phyloP scores from a whole-genome alignment of 2,797 vertebrate species.

The Trachurus trachurus region DNA sequence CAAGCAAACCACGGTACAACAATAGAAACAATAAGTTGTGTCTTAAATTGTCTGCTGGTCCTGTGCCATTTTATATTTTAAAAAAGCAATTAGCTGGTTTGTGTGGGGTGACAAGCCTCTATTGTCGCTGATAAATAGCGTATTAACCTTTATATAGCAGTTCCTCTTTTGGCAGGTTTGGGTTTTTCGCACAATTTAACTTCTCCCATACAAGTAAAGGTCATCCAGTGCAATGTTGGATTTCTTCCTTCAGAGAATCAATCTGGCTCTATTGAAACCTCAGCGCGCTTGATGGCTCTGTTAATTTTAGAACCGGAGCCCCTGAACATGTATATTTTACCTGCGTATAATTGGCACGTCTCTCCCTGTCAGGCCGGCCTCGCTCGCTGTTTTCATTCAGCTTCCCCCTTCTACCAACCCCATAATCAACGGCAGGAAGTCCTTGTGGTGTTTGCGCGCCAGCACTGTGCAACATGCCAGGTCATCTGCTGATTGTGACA shows the following conservation, averaged over 20 bases:
- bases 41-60: neutral
- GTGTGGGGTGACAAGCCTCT: neutral
- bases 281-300: slow-evolving; percentile 20
- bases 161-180: no score
- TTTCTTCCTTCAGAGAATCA: slow-evolving; percentile 47
- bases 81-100: neutral
- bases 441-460: slow-evolving; percentile 58
- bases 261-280: slow-evolving; percentile 28
- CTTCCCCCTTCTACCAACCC: slow-evolving; percentile 68
- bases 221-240: slow-evolving; percentile 1
- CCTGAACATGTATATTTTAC: slow-evolving; percentile 69
- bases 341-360: slow-evolving; percentile 79
- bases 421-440: slow-evolving; percentile 85
- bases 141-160: slow-evolving; percentile 7
- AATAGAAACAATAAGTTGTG: slow-evolving; percentile 5
- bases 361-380: slow-evolving; percentile 65
- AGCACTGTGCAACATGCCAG: slow-evolving; percentile 56
- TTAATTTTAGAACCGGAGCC: slow-evolving; percentile 71
- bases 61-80: neutral
- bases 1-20: neutral
- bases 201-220: neutral
- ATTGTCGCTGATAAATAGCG: neutral
- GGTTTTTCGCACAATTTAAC: neutral
- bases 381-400: slow-evolving; percentile 66
- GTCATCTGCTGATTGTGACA: slow-evolving; percentile 74